These are phyloP conservation scores for Ptychochromis oligacanthus DNA, from an alignment of 2,113 vertebrate genomes.

Conservation along the genomic window DNA sequence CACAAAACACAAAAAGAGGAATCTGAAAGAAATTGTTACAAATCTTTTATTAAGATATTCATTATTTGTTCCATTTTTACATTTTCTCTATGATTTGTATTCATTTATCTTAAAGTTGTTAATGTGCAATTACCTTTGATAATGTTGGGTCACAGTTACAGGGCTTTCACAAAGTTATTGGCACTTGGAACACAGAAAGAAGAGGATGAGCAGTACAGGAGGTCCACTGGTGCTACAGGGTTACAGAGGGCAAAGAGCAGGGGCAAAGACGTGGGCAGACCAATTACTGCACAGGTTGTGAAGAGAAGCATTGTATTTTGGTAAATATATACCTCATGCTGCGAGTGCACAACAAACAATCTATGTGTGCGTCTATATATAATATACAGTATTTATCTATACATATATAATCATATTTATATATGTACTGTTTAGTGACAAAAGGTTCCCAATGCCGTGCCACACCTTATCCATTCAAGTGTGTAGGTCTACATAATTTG, in stretches of 20 bases:
- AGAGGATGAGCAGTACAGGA: slow-evolving; percentile 75
- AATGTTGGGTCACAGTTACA: slow-evolving; percentile 87
- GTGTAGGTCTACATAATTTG: slow-evolving; percentile 63
- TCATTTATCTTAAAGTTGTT: slow-evolving; percentile 88
- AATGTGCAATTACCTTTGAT: slow-evolving; percentile 93
- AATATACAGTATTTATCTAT: slow-evolving; percentile 84
- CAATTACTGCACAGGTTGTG: slow-evolving; percentile 73
- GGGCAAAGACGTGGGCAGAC: slow-evolving; percentile 66
- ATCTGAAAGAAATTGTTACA: slow-evolving; percentile 83
- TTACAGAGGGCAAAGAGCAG: slow-evolving; percentile 75
- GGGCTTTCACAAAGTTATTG: slow-evolving; percentile 89
- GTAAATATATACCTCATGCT: slow-evolving; percentile 86
- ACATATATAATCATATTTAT: slow-evolving; percentile 81
- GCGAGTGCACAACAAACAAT: slow-evolving; percentile 85
- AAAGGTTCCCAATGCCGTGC: slow-evolving; percentile 71
- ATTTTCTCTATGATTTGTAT: slow-evolving; percentile 83
- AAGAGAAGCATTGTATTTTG: slow-evolving; percentile 76
- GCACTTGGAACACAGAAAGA: slow-evolving; percentile 90
- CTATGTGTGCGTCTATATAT: slow-evolving; percentile 82
- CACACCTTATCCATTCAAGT: slow-evolving; percentile 74
- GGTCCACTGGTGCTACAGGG: slow-evolving; percentile 76
- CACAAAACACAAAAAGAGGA: neutral
- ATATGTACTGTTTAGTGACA: slow-evolving; percentile 79
- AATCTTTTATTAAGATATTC: slow-evolving; percentile 89
- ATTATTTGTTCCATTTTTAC: slow-evolving; percentile 82